A percentile compares a stretch with the other conserved stretches of the same genome.
These are phyloP conservation scores for Potorous gilbertii DNA, from an alignment of 2,797 vertebrate species.

Conservation along the genomic window DNA sequence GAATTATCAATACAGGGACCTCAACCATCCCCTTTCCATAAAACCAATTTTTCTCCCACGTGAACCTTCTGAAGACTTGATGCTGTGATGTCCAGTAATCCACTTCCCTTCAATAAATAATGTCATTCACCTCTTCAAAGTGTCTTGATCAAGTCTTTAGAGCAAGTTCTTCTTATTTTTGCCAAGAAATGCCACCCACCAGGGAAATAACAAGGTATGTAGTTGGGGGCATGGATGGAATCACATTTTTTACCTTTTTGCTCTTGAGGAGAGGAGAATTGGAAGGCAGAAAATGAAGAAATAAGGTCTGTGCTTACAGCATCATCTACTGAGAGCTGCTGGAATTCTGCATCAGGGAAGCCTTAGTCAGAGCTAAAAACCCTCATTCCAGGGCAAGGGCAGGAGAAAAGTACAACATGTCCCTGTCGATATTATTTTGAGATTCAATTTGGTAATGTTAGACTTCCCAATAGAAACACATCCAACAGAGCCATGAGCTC, in stretches of 20 bases:
- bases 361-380: neutral
- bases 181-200: neutral
- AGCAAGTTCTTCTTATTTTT: neutral
- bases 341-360: neutral
- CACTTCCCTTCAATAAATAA: neutral
- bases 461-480: neutral
- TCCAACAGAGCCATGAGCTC: neutral
- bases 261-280: neutral
- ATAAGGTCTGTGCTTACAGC: neutral
- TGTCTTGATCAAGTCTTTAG: neutral
- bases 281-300: neutral
- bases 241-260: neutral
- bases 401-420: neutral
- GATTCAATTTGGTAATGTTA: neutral
- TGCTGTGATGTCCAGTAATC: neutral
- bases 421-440: neutral
- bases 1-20: neutral
- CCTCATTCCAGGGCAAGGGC: neutral
- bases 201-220: neutral
- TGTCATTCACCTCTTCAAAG: neutral
- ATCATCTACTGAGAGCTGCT: neutral
- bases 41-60: neutral
- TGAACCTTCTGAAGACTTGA: neutral
- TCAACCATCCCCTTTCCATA: neutral
- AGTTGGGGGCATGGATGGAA: neutral